Conservation (phyloP, 2,113 vertebrate genomes). For the Prionailurus viverrinus region DNA sequence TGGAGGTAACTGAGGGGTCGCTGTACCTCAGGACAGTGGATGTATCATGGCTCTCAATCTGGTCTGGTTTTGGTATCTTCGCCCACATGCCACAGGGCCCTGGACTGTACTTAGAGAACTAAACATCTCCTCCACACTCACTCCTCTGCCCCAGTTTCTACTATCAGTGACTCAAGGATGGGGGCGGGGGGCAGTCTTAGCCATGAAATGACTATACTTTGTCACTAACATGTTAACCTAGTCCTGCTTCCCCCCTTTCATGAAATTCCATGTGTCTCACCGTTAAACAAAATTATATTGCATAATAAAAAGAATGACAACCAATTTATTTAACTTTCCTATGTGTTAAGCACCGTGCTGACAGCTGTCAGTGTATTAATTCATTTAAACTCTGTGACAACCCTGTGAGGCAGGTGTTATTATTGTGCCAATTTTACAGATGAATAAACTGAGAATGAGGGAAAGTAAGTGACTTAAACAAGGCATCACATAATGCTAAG, state of each 20-base stretch:
- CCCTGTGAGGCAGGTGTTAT: neutral
- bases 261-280: neutral
- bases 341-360: neutral
- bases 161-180: neutral
- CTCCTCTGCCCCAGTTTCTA: neutral
- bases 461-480: neutral
- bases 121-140: neutral
- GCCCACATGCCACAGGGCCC: neutral
- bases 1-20: neutral
- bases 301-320: neutral
- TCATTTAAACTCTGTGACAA: neutral
- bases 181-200: neutral
- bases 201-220: neutral
- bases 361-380: neutral
- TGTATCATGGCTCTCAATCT: neutral
- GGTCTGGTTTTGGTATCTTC: neutral
- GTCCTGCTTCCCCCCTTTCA: neutral
- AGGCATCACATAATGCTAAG: neutral
- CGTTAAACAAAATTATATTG: neutral
- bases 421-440: neutral
- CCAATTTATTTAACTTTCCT: neutral
- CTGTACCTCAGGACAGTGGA: neutral
- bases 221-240: neutral
- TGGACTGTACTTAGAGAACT: neutral
- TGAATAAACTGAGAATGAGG: neutral